Evolutionary conservation across 2,888 invertebrate genomes (phyloP).

Genomic region (Philereme transversata): DNA sequence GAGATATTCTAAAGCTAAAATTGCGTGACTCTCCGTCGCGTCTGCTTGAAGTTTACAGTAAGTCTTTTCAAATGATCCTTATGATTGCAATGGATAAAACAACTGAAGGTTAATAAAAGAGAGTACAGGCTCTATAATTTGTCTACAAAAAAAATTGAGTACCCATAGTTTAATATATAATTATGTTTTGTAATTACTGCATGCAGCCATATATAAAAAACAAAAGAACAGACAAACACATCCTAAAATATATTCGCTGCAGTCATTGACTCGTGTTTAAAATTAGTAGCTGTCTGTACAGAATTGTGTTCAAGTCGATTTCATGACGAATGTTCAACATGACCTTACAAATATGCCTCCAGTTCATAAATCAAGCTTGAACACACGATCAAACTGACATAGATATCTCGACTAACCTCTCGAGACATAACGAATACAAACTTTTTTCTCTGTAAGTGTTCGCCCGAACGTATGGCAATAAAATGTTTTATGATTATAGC

Average conservation of each 20-base stretch:
- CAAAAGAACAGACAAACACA: slow-evolving; percentile 7
- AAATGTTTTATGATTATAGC: slow-evolving; percentile 80
- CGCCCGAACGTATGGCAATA: slow-evolving; percentile 73
- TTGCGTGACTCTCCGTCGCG: no score
- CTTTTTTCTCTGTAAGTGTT: slow-evolving; percentile 59
- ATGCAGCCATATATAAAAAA: slow-evolving; percentile 28
- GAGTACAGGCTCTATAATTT: no score
- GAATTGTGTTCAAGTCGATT: slow-evolving; percentile 22
- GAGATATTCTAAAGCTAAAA: no score
- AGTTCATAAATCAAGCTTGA: slow-evolving; percentile 73
- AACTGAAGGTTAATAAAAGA: no score
- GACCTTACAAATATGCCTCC: slow-evolving; percentile 50
- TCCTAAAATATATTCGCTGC: slow-evolving; percentile 1
- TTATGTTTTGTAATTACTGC: no score
- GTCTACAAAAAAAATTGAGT: no score
- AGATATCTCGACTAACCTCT: slow-evolving; percentile 67
- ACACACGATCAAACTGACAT: slow-evolving; percentile 74
- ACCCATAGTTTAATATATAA: no score
- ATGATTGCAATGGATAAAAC: no score
- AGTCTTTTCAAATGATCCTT: no score
- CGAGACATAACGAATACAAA: slow-evolving; percentile 53
- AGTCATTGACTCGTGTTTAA: slow-evolving; percentile 46
- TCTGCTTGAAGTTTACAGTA: no score
- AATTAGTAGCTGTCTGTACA: slow-evolving; percentile 59
- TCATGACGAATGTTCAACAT: slow-evolving; percentile 53